phyloP scores from a whole-genome alignment of 2,113 vertebrate genomes.

The Myotis lucifugus region DNA sequence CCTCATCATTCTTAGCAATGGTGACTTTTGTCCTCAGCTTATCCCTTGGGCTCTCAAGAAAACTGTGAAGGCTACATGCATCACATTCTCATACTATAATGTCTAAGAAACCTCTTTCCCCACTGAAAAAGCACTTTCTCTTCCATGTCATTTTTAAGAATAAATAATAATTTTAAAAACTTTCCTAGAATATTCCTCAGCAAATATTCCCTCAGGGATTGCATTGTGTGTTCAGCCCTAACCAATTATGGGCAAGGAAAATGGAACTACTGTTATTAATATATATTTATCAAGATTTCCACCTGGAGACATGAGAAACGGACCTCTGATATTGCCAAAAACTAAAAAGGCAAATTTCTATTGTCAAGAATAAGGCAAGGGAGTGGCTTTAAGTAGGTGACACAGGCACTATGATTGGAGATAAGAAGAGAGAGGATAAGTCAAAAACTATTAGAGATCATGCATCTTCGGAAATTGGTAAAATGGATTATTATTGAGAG shows the following conservation, averaged over 20 bases:
- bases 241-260: background rate
- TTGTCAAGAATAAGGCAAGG: background rate
- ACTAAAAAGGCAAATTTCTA: background rate
- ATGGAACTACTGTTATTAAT: background rate
- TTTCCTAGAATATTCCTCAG: background rate
- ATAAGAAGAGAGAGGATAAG: background rate
- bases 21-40: background rate
- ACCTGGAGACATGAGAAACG: background rate
- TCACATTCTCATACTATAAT: background rate
- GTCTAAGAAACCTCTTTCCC: background rate
- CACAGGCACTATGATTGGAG: background rate
- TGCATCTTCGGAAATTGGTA: slow-evolving; percentile 48
- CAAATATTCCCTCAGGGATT: background rate
- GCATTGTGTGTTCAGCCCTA: background rate
- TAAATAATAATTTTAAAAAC: background rate
- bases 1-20: background rate
- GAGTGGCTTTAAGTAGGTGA: background rate
- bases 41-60: background rate
- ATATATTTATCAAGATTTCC: background rate
- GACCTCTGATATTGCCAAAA: background rate
- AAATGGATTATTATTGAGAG: slow-evolving; percentile 65
- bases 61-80: accelerated
- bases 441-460: slow-evolving; percentile 58
- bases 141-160: background rate
- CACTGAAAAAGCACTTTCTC: background rate